Percentiles rank a stretch among this genome's conserved stretches.
These are phyloP conservation scores for Andrena hattorfiana DNA, from an alignment of 2,888 invertebrate genomes.

Conservation along the genomic window DNA sequence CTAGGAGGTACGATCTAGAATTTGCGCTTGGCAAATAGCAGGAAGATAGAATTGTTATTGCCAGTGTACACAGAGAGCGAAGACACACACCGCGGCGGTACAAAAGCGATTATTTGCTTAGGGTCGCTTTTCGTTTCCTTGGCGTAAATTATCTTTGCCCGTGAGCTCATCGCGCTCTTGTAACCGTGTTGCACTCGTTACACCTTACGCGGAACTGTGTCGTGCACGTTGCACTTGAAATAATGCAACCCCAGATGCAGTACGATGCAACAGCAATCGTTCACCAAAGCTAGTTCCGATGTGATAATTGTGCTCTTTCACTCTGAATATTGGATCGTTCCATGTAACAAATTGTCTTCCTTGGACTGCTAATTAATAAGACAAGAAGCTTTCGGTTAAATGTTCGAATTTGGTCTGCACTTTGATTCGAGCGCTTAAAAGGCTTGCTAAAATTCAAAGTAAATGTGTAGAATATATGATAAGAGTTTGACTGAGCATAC, in stretches of 20 bases:
- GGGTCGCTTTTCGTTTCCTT: slow-evolving; percentile 69
- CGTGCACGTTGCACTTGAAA: slow-evolving; percentile 5
- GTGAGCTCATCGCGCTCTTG: slow-evolving; percentile 46
- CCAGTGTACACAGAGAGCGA: slow-evolving; percentile 52
- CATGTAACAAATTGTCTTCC: too few relatives aligned
- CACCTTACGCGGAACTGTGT: slow-evolving; percentile 23
- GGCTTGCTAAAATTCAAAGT: too few relatives aligned
- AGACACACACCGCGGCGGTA: slow-evolving; percentile 42
- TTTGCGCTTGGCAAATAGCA: slow-evolving; percentile 65
- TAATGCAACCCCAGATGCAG: too few relatives aligned
- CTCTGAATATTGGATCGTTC: not conserved
- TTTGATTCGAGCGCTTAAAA: too few relatives aligned
- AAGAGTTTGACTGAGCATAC: too few relatives aligned
- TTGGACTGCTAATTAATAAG: too few relatives aligned
- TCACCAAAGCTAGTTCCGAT: not conserved
- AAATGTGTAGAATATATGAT: too few relatives aligned
- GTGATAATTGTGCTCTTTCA: not conserved
- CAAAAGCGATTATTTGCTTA: slow-evolving; percentile 68
- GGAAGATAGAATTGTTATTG: slow-evolving; percentile 48
- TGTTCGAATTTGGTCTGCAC: too few relatives aligned
- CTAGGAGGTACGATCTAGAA: slow-evolving; percentile 39
- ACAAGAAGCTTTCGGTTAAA: too few relatives aligned
- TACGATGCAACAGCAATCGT: not conserved
- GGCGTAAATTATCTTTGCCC: slow-evolving; percentile 77
- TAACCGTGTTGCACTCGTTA: slow-evolving; percentile 36